Percentiles rank a stretch among this genome's conserved stretches.
These are phyloP conservation scores for human DNA, from an alignment of 2,113 vertebrate species.

Conservation along the genomic window DNA sequence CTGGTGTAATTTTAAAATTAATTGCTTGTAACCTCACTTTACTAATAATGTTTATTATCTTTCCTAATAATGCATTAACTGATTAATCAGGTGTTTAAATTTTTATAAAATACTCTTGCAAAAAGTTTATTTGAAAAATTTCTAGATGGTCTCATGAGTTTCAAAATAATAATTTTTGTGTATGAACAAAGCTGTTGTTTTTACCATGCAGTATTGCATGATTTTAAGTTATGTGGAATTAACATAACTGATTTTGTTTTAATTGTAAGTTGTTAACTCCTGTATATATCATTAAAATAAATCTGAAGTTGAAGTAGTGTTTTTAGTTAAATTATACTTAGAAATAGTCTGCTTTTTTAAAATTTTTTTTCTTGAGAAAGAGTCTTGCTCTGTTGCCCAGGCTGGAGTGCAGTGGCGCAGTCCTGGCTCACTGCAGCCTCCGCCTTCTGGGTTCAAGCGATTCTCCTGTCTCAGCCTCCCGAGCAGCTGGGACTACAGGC, in stretches of 20 bases:
- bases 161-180: slow-evolving; percentile 80
- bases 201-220: slow-evolving; percentile 82
- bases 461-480: too few species aligned
- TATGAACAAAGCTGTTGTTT: slow-evolving; percentile 80
- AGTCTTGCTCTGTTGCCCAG: too few species aligned
- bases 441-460: too few species aligned
- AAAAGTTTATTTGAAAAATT: slow-evolving; percentile 73
- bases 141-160: slow-evolving; percentile 59
- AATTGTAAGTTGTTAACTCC: slow-evolving; percentile 84
- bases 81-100: slow-evolving; percentile 75
- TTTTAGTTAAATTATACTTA: slow-evolving; percentile 84
- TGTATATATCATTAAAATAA: slow-evolving; percentile 89
- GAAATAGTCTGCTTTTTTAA: slow-evolving; percentile 40
- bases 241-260: slow-evolving; percentile 83
- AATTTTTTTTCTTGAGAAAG: too few species aligned
- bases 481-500: too few species aligned
- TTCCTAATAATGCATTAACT: slow-evolving; percentile 82
- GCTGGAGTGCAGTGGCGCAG: too few species aligned
- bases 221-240: slow-evolving; percentile 82
- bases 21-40: slow-evolving; percentile 79
- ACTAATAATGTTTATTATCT: slow-evolving; percentile 82
- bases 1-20: slow-evolving; percentile 81
- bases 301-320: slow-evolving; percentile 84
- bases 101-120: slow-evolving; percentile 80
- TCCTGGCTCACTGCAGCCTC: too few species aligned